These are phyloP conservation scores for Machimus rusticus DNA, from an alignment of 2,888 invertebrate genomes.

Conservation along the genomic window DNA sequence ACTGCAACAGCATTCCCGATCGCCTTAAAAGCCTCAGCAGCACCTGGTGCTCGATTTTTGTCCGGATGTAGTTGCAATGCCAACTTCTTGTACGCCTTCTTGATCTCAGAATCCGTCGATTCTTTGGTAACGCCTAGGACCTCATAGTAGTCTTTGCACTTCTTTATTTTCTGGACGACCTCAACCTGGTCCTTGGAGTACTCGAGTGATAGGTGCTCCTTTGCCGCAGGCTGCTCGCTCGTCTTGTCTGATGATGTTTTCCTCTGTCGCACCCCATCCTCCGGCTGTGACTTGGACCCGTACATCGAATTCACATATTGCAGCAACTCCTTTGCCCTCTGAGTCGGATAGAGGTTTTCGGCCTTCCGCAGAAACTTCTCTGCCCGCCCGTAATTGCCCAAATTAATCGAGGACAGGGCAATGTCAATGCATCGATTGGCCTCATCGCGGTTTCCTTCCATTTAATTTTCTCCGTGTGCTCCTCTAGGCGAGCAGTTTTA, in stretches of 20 bases:
- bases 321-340: conserved; percentile 68
- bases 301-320: conserved; percentile 50
- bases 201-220: conserved; percentile 58
- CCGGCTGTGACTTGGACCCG: conserved; percentile 31
- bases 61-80: conserved; percentile 85
- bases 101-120: conserved; percentile 72
- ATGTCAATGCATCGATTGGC: conserved; percentile 72
- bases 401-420: conserved; percentile 67
- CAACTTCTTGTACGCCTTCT: conserved; percentile 76
- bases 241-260: not conserved
- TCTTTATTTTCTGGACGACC: conserved; percentile 67
- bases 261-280: not conserved
- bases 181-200: conserved; percentile 80
- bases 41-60: conserved; percentile 82
- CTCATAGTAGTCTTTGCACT: conserved; percentile 82
- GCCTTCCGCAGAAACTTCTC: conserved; percentile 72
- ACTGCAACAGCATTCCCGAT: conserved; percentile 84
- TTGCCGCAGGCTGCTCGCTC: not conserved
- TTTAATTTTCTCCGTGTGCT: conserved; percentile 52
- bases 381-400: conserved; percentile 70
- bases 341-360: conserved; percentile 71
- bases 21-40: conserved; percentile 83
- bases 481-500: not conserved
- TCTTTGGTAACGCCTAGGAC: conserved; percentile 73
- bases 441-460: conserved; percentile 78